These are phyloP conservation scores for Cyphomyrus discorhynchus DNA, from an alignment of 2,113 vertebrate genomes.

Conservation along the genomic window DNA sequence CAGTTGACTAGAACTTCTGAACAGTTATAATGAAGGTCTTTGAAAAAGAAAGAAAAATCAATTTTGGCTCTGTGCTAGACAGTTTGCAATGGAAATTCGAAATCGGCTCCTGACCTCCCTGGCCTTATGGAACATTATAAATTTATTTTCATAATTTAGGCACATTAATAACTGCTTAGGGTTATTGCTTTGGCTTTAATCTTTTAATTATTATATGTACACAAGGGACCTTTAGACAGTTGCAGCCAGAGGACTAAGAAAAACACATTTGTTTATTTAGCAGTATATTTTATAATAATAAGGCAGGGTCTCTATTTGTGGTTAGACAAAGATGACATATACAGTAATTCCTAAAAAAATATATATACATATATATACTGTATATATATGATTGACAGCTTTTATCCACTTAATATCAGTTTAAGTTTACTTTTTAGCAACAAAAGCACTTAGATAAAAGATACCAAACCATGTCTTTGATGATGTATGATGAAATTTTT, in stretches of 20 bases:
- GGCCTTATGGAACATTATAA: conserved; percentile 13
- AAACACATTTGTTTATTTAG: not conserved
- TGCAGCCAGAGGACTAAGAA: not conserved
- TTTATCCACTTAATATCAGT: not conserved
- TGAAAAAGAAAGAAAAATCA: conserved; percentile 14
- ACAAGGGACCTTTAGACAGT: not conserved
- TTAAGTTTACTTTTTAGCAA: not conserved
- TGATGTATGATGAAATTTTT: not conserved
- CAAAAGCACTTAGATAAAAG: not conserved
- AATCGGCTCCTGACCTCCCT: conserved; percentile 6
- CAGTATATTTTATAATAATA: not conserved
- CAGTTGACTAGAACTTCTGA: conserved; percentile 1
- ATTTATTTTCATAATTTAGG: conserved; percentile 14
- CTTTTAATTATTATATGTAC: not conserved
- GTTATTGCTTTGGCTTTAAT: not conserved
- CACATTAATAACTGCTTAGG: conserved; percentile 16
- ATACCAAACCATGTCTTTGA: not conserved
- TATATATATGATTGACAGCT: not conserved
- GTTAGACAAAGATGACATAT: not conserved
- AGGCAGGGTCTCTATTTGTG: not conserved
- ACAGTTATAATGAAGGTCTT: not conserved
- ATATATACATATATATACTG: too few relatives aligned
- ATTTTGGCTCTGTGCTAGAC: conserved; percentile 21
- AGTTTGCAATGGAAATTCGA: conserved; percentile 26
- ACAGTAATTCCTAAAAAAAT: not conserved